Conservation (phyloP, 2,113 vertebrate genomes). For the Camelus dromedarius region DNA sequence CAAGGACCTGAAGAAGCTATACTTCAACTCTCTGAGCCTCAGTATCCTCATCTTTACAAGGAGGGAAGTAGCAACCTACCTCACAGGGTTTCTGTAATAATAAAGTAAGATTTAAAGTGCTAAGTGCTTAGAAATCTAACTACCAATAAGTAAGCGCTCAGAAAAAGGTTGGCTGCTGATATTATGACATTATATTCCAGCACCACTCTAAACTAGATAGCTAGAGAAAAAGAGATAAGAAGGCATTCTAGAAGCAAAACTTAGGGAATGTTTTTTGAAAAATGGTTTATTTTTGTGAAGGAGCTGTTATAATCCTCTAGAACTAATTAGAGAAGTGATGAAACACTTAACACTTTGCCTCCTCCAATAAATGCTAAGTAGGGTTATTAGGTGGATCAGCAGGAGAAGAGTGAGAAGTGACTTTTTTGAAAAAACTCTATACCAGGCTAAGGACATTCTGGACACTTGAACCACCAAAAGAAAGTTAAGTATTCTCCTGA, state of each 20-base stretch:
- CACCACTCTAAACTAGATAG: neutral
- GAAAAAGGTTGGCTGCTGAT: neutral
- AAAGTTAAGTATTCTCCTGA: constrained; percentile 73
- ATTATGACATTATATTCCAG: neutral
- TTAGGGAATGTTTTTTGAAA: constrained; percentile 22
- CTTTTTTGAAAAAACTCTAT: constrained; percentile 64
- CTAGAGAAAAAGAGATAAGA: neutral
- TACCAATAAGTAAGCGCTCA: neutral
- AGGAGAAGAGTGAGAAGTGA: constrained; percentile 61
- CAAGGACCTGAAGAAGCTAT: neutral
- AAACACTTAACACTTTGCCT: constrained; percentile 70
- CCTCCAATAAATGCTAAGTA: constrained; percentile 61
- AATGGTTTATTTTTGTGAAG: constrained; percentile 65
- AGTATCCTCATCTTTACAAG: neutral
- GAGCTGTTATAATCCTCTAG: constrained; percentile 70
- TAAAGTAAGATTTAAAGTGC: neutral
- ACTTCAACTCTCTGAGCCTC: neutral
- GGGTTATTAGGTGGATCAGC: constrained; percentile 66
- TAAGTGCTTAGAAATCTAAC: neutral
- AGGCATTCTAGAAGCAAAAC: constrained; percentile 45
- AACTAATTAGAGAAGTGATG: constrained; percentile 75
- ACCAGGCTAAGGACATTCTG: constrained; percentile 39
- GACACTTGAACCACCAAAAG: constrained; percentile 66
- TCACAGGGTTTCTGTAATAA: neutral
- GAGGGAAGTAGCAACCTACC: neutral